Base-by-base conservation (phyloP, 2,797 vertebrate genomes). In the Propithecus perrieri region DNA sequence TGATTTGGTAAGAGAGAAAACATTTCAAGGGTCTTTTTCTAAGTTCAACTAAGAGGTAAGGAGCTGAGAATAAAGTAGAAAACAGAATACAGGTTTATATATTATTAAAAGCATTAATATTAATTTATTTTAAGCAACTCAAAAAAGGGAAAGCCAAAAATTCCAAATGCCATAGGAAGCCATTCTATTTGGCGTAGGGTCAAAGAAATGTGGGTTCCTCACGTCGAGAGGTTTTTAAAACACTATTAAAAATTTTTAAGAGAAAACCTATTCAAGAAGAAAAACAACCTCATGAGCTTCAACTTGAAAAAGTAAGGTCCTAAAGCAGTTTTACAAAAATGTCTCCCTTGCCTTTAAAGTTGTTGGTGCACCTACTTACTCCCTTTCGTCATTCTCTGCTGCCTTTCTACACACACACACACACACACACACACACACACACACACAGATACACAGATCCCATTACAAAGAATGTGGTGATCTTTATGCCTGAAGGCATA, bases 41-140 rank as follows among this genome's bases (percentile, higher is more conserved):
- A 76, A 38, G 71, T 80, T 93, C 41, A 81, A 53, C 55, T 67
- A 75, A 89, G 38, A 76, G 24, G 26, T 91, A 75, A 57, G 43
- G 26, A 86, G 0, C 48, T 78, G 17, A 86, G 33, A 78, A n/a
- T 26, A 81, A 28, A 75, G 28, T 33, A 84, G 71, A 46, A 79
- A 83, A 53, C 11, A 33, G 22, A 59, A 63, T 18, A 8, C 63
- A 65, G 11, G 3, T 72, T 80, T 80, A 65, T 65, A 75, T 87
- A 12, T 28, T 59, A 59, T 26, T 59, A 59, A 92, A 96, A 91
- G 5, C 28, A 50, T 83, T 69, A 57, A 28, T 61, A 79, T 46
- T 75, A 48, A 79, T 88, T 65, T 81, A 57, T 79, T 55, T 7
- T 22, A 89, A 84, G 13, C 11, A 8, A 72, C 28, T 33, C 5